A percentile compares a stretch with the other conserved stretches of the same genome.
Evolutionary conservation across 2,888 invertebrate species (phyloP).

Genomic region (Neuroscelio doddi): DNA sequence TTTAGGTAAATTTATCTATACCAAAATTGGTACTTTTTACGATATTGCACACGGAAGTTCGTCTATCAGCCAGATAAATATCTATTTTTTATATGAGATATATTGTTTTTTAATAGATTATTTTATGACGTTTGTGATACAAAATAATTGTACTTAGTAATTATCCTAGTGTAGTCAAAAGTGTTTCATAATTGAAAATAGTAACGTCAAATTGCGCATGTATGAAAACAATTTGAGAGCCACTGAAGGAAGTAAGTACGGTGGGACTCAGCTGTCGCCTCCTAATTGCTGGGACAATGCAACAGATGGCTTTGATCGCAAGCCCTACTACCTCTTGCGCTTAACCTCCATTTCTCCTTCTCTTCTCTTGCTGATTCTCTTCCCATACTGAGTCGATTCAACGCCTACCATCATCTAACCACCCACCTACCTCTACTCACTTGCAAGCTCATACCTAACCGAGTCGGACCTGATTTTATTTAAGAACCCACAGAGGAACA

Average conservation of each 20-base stretch:
- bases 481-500: constrained; percentile 35
- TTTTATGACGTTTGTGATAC: constrained; percentile 6
- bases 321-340: constrained; percentile 58
- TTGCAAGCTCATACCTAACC: neutral
- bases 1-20: too few species aligned
- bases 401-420: constrained; percentile 32
- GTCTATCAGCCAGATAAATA: too few species aligned
- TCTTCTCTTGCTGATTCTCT: constrained; percentile 43
- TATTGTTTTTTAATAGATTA: neutral
- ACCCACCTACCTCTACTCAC: neutral
- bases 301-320: constrained; percentile 73
- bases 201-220: constrained; percentile 63
- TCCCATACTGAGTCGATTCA: constrained; percentile 40
- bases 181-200: constrained; percentile 27
- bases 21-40: too few species aligned
- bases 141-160: constrained; percentile 6
- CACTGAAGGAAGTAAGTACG: constrained; percentile 69
- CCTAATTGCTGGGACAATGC: constrained; percentile 73
- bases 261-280: constrained; percentile 72
- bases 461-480: constrained; percentile 41
- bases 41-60: too few species aligned
- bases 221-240: constrained; percentile 65
- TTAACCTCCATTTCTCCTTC: constrained; percentile 32
- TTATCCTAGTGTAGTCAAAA: constrained; percentile 8
- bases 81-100: neutral